These are phyloP conservation scores for Chlamydotis undulata DNA, from an alignment of 2,113 vertebrate genomes.

Conservation along the genomic window DNA sequence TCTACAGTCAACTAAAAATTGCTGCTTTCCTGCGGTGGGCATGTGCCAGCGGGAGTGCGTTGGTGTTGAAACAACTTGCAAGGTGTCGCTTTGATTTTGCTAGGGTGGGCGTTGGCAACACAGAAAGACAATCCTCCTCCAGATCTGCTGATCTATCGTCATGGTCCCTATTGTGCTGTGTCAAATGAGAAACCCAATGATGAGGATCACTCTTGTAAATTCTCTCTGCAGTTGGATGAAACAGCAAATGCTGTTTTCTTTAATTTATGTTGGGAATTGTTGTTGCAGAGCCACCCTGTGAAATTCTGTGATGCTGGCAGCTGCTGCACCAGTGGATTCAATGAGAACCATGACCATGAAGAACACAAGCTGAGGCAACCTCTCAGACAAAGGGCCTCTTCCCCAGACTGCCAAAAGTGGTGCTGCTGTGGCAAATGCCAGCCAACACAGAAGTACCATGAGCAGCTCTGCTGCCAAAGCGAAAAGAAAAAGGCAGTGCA, in stretches of 20 bases:
- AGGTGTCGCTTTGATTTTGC: neutral
- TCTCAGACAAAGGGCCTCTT: neutral
- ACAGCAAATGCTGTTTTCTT: neutral
- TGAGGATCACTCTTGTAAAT: neutral
- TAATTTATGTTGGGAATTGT: neutral
- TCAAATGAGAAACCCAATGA: neutral
- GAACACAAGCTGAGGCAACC: neutral
- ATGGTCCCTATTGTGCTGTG: slow-evolving; percentile 30
- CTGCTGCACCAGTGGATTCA: neutral
- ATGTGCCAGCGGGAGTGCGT: neutral
- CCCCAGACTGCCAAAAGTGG: slow-evolving; percentile 50
- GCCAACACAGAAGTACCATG: neutral
- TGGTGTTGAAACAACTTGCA: neutral
- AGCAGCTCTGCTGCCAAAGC: slow-evolving; percentile 82
- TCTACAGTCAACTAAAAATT: neutral
- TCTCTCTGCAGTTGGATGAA: neutral
- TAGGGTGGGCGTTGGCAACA: slow-evolving; percentile 31
- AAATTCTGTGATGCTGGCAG: slow-evolving; percentile 12
- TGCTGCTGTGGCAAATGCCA: slow-evolving; percentile 75
- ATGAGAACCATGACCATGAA: neutral
- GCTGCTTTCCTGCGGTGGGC: neutral
- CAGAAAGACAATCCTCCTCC: slow-evolving; percentile 58
- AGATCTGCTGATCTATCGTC: slow-evolving; percentile 59
- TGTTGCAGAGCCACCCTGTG: slow-evolving; percentile 52
- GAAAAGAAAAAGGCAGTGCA: slow-evolving; percentile 51